Percentiles rank a stretch among this genome's conserved stretches.
Conservation (phyloP, 2,888 invertebrate genomes). For the Hermodice carunculata region DNA sequence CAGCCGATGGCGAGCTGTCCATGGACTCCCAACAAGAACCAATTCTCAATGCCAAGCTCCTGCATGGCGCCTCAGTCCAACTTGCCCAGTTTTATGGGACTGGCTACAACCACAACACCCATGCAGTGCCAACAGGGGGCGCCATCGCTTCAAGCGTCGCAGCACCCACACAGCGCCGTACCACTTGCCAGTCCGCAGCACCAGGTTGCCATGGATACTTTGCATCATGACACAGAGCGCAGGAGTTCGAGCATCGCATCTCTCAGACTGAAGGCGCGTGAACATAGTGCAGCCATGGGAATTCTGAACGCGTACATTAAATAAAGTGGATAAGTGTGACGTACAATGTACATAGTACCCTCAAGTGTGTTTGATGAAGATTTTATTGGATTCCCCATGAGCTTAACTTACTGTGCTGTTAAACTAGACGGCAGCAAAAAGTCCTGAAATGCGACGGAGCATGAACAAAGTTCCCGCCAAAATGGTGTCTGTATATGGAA, state of each 20-base stretch:
- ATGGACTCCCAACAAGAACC: conserved; percentile 8
- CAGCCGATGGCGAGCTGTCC: conserved; percentile 18
- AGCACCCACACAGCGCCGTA: background rate
- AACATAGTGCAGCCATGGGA: conserved; percentile 50
- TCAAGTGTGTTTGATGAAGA: too few species aligned
- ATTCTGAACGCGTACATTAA: conserved; percentile 18
- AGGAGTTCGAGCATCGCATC: conserved; percentile 64
- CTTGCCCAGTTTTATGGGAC: conserved; percentile 61
- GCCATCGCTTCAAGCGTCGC: background rate
- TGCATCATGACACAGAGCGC: conserved; percentile 52
- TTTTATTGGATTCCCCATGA: too few species aligned
- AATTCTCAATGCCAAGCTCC: too few species aligned
- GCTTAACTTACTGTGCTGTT: too few species aligned
- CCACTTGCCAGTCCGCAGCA: conserved; percentile 33
- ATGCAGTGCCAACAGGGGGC: background rate
- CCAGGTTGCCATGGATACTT: conserved; percentile 38
- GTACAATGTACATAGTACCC: too few species aligned
- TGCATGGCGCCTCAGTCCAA: conserved; percentile 59
- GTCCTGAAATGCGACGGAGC: too few species aligned
- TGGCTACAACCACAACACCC: conserved; percentile 48
- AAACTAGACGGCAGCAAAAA: too few species aligned
- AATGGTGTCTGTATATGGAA: too few species aligned
- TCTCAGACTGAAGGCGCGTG: conserved; percentile 62
- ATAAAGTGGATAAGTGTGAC: too few species aligned
- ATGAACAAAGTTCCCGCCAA: too few species aligned